phyloP scores from a whole-genome alignment of 2,113 vertebrate species.

The Artemisiospiza belli region DNA sequence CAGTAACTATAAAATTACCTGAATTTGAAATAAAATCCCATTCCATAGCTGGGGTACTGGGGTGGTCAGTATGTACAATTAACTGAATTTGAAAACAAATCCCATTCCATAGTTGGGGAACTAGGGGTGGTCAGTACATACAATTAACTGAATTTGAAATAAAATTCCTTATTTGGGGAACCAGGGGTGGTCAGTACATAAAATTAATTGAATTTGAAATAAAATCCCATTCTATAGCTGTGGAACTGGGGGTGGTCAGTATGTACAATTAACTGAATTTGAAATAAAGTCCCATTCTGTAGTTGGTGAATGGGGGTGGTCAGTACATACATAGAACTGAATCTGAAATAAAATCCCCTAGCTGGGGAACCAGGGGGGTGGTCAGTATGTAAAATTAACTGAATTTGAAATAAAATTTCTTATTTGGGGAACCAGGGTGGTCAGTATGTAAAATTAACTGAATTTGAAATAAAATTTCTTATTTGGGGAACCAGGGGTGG shows the following conservation, averaged over 20 bases:
- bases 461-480: not conserved
- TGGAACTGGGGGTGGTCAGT: rapidly evolving
- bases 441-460: no score
- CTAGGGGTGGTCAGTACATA: rapidly evolving
- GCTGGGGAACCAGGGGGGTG: rapidly evolving
- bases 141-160: not conserved
- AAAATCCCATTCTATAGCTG: rapidly evolving
- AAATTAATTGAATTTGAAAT: not conserved
- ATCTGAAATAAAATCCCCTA: not conserved
- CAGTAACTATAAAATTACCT: not conserved
- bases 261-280: not conserved
- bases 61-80: rapidly evolving
- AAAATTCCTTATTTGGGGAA: rapidly evolving
- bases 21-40: not conserved
- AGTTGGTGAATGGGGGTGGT: rapidly evolving
- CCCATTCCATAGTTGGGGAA: rapidly evolving
- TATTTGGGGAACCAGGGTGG: rapidly evolving
- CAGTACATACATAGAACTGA: not conserved
- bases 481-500: rapidly evolving
- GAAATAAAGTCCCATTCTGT: rapidly evolving
- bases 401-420: not conserved
- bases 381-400: no score
- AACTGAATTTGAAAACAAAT: not conserved
- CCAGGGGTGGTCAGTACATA: rapidly evolving
- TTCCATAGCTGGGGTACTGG: rapidly evolving